Evolutionary conservation across 2,888 invertebrate species (phyloP).

Genomic region (Bombyx huttoni): DNA sequence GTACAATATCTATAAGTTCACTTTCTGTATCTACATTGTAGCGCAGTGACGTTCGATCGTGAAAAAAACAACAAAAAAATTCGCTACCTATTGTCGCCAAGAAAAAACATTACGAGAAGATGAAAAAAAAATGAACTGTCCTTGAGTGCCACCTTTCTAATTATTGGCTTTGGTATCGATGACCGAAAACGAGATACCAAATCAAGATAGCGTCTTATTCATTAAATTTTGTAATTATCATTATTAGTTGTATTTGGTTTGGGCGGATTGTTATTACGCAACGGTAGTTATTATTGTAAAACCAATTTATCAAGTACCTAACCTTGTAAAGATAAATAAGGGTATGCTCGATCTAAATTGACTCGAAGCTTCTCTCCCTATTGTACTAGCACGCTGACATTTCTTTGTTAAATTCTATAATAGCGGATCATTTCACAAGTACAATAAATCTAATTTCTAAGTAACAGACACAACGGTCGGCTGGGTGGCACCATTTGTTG

Average conservation of each 20-base stretch:
- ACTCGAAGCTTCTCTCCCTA: neutral
- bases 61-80: slow-evolving; percentile 17
- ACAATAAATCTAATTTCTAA: slow-evolving; percentile 36
- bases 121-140: slow-evolving; percentile 11
- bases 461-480: neutral
- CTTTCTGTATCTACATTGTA: slow-evolving; percentile 37
- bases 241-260: slow-evolving; percentile 10
- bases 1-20: slow-evolving; percentile 18
- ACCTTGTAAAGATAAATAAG: neutral
- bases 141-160: slow-evolving; percentile 36
- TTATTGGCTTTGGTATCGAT: slow-evolving; percentile 17
- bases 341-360: no score
- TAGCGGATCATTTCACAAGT: slow-evolving; percentile 12
- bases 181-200: slow-evolving; percentile 25
- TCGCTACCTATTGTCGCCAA: slow-evolving; percentile 18
- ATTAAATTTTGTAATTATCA: slow-evolving; percentile 27
- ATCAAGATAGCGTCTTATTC: slow-evolving; percentile 29
- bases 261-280: slow-evolving; percentile 11
- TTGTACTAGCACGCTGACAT: neutral
- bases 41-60: slow-evolving; percentile 17
- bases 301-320: neutral
- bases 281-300: slow-evolving; percentile 12
- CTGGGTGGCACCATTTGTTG: slow-evolving; percentile 63
- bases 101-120: slow-evolving; percentile 19
- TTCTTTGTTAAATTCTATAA: neutral